Conservation (phyloP, 2,113 vertebrate genomes). For the Taurulus bubalis region DNA sequence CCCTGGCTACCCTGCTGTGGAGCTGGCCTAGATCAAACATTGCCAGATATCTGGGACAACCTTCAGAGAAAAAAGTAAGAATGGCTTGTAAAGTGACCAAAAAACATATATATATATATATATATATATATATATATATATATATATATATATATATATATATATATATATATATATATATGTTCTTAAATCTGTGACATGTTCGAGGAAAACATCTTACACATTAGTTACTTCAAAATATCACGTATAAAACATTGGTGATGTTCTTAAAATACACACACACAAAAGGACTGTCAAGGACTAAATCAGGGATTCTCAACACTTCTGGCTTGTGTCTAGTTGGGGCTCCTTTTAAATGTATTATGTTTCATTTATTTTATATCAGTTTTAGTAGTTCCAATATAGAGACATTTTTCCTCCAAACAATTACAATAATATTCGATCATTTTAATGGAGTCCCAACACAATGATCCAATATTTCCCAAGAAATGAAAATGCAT, state of each 20-base stretch:
- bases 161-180: too few species aligned
- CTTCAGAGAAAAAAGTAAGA: constrained; percentile 28
- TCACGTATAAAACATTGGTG: background rate
- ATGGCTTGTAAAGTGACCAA: constrained; percentile 52
- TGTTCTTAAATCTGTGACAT: background rate
- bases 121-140: too few species aligned
- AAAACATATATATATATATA: too few species aligned
- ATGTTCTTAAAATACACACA: background rate
- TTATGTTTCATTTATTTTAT: background rate
- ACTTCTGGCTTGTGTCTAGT: background rate
- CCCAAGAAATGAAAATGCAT: too few species aligned
- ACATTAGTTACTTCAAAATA: background rate
- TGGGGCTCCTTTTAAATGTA: background rate
- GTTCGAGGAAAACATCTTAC: background rate
- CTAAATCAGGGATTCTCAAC: background rate
- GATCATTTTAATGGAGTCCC: background rate
- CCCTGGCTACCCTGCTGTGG: constrained; percentile 69
- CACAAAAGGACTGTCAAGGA: background rate
- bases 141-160: too few species aligned
- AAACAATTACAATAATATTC: background rate
- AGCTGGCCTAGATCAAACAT: constrained; percentile 77
- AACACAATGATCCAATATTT: background rate
- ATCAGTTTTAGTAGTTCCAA: background rate
- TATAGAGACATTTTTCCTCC: background rate
- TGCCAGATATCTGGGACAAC: constrained; percentile 76